A percentile compares a stretch with the other conserved stretches of the same genome.
Conservation (phyloP, 2,888 invertebrate genomes). For the Conomelus anceps region DNA sequence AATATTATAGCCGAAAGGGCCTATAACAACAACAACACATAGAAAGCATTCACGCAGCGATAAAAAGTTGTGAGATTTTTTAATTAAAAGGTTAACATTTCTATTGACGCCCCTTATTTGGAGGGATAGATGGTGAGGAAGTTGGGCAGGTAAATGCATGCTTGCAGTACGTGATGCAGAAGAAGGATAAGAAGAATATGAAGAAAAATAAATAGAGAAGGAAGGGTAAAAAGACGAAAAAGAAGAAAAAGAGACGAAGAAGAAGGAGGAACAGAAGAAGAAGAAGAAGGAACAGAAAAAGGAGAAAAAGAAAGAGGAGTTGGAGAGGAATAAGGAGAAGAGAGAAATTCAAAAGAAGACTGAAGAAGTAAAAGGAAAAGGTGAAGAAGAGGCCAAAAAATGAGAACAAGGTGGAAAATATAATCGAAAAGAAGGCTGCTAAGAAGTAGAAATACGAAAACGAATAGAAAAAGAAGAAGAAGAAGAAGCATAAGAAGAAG, state of each 20-base stretch:
- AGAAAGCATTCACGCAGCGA: not conserved
- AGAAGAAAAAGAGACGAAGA: too few relatives aligned
- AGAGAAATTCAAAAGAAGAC: too few relatives aligned
- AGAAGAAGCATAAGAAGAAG: too few relatives aligned
- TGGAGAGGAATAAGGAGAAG: not conserved
- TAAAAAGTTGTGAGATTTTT: not conserved
- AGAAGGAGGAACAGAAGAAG: not conserved
- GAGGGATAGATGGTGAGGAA: not conserved
- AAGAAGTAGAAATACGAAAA: not conserved
- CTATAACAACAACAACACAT: not conserved
- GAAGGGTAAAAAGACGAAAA: not conserved
- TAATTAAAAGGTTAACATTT: not conserved
- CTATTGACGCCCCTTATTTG: not conserved
- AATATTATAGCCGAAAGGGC: not conserved
- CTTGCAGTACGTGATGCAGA: not conserved
- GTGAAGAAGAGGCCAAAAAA: not conserved
- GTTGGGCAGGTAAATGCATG: not conserved
- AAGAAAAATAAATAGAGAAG: not conserved
- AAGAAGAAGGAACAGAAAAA: too few relatives aligned
- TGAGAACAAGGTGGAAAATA: not conserved
- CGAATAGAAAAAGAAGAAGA: not conserved
- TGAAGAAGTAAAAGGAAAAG: too few relatives aligned
- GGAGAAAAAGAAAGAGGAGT: too few relatives aligned
- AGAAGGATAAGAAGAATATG: too few relatives aligned
- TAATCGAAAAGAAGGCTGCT: too few relatives aligned